Percentiles rank a stretch among this genome's conserved stretches.
These are phyloP conservation scores for Oryzias sinensis DNA, from an alignment of 2,797 vertebrate genomes.

Conservation along the genomic window DNA sequence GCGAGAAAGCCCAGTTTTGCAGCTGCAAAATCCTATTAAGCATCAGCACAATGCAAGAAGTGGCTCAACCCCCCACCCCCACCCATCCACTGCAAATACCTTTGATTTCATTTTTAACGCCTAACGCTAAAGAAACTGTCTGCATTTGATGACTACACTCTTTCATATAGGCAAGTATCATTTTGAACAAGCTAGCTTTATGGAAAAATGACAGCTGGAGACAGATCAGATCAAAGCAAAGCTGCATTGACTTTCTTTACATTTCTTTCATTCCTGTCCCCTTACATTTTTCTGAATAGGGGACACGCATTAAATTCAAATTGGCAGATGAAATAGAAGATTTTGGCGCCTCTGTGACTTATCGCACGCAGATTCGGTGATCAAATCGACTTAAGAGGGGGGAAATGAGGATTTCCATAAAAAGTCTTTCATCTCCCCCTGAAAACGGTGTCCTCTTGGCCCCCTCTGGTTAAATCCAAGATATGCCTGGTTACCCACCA, in stretches of 20 bases:
- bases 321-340: too few species aligned
- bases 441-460: constrained; percentile 36
- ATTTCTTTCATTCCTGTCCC: constrained; percentile 14
- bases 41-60: constrained; percentile 56
- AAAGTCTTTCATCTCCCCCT: constrained; percentile 49
- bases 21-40: constrained; percentile 75
- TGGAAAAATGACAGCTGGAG: constrained; percentile 50
- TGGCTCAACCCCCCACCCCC: constrained; percentile 53
- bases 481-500: constrained; percentile 31
- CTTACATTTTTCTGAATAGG: not conserved
- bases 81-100: constrained; percentile 46
- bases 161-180: constrained; percentile 36
- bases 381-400: constrained; percentile 30
- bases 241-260: constrained; percentile 14
- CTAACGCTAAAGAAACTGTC: constrained; percentile 39
- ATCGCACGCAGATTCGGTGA: constrained; percentile 17
- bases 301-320: too few species aligned
- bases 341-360: constrained; percentile 5
- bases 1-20: constrained; percentile 65
- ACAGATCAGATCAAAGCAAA: constrained; percentile 23
- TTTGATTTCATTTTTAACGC: constrained; percentile 51
- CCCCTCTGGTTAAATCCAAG: constrained; percentile 42
- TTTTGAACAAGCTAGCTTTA: constrained; percentile 48
- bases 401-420: constrained; percentile 45
- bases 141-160: constrained; percentile 36